phyloP scores from a whole-genome alignment of 2,113 vertebrate genomes.

The Rhadina sibilatrix region DNA sequence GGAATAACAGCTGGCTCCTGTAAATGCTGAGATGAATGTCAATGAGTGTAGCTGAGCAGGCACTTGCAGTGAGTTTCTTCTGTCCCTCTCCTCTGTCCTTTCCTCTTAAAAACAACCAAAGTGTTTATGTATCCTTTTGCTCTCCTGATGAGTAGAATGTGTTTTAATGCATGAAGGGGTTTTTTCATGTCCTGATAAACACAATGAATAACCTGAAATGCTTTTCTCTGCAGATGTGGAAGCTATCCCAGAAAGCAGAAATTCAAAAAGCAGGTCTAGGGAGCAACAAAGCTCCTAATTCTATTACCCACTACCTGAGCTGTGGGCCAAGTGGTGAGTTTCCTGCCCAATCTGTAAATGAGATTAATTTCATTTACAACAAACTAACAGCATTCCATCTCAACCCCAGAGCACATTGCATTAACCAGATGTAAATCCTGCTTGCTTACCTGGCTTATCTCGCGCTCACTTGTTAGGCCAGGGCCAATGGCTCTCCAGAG shows the following conservation, averaged over 20 bases:
- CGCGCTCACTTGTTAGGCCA: constrained; percentile 39
- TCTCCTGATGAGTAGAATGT: constrained; percentile 32
- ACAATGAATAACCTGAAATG: constrained; percentile 83
- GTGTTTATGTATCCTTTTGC: constrained; percentile 3
- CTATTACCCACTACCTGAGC: constrained; percentile 83
- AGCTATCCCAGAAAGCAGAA: constrained; percentile 90
- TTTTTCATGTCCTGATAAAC: constrained; percentile 64
- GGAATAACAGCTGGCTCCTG: neutral
- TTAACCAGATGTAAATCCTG: constrained; percentile 77
- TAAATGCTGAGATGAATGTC: neutral
- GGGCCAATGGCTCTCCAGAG: neutral
- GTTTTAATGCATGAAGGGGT: constrained; percentile 47
- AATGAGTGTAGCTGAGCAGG: neutral
- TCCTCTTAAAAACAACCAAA: neutral
- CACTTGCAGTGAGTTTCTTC: neutral
- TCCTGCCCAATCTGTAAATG: constrained; percentile 77
- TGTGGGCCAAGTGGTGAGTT: constrained; percentile 94
- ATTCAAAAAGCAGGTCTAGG: constrained; percentile 96
- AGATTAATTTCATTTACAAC: constrained; percentile 77
- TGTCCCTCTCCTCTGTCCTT: constrained; percentile 20
- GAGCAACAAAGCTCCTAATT: constrained; percentile 95
- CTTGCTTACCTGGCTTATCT: constrained; percentile 73
- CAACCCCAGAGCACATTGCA: constrained; percentile 70
- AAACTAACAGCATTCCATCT: constrained; percentile 75
- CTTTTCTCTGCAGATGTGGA: constrained; percentile 99